Evolutionary conservation across 2,888 invertebrate species (phyloP), one percentile per base, ranked within the genome.

Genomic region (Nomada goodeniana): DNA sequence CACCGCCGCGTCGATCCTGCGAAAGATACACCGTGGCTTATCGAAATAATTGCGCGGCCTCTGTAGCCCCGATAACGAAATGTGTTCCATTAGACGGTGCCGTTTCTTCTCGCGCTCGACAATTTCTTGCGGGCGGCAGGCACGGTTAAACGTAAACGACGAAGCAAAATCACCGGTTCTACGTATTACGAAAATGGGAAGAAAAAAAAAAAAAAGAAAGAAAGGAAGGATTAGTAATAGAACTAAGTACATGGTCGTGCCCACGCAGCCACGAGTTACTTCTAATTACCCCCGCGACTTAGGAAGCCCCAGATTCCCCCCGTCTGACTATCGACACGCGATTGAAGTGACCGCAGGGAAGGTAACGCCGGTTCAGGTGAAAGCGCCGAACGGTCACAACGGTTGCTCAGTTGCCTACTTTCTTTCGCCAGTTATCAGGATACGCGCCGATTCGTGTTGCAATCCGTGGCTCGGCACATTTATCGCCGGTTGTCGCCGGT

Each of bases 1-100:
- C 57, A 74, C 82, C 68, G 81, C 83, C 84, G 84, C 73, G 70
- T 65, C 65, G 84, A 84, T 84, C 44, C 23, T 15, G 23, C 20
- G 15, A 18, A 5, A 59, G 84, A 84, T 82, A 78, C 47, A 70
- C 65, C 15, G 10, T 3, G 50, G 44, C 60, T 72, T 80, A 77
- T 64, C 73, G 59, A 80, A 80, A 67, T 69, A 85, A 86, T 86
- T 78, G 64, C 63, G 52, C 59, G 64, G 15, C 15, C 47, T 20
- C 47, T 1, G 55, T 42, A n/a, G 47, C 20, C 64, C 79, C 59
- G 63, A 79, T 78, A 50, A 11, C 23, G 2, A 50, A 20, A 9
- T 5, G 15, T 11, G 15, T 42, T 42, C 20, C 42, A 5, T 26
- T 4, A 10, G 7, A 23, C 3, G 15, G 20, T 61, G 20, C 50